Base-by-base conservation (phyloP, 2,797 vertebrate genomes). In the Acanthis flammea region DNA sequence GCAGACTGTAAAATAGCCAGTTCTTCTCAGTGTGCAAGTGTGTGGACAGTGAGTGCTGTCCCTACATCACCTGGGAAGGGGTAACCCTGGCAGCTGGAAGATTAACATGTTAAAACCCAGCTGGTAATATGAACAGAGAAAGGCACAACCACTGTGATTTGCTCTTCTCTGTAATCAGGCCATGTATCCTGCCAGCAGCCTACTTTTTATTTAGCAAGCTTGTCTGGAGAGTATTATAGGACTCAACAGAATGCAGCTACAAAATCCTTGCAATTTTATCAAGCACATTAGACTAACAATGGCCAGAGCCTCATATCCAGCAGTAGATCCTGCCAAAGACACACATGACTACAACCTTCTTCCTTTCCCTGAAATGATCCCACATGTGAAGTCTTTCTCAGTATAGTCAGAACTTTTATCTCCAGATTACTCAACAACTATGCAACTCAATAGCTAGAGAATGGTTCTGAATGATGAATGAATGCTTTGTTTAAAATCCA, bases 251-350 rank as follows among this genome's bases (percentile, higher is more conserved):
- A 74, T 62, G 66, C 88, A 94, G 75, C 72, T 91, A 61, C 76
- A 77, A 89, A 88, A 83, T 86, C 93, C 75, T n/a, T 65, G 33
- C 80, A 58, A 83, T 93, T 94, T 93, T 72, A 42, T 94, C 84
- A 83, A 62, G 65, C 30, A 19, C 47, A 35, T 92, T 86, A 88
- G 65, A 50, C 33, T 93, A 79, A 77, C 7, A 15, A 61, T 45
- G 33, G 42, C 12, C 33, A 65, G 35, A 91, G 31, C 65, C 4
- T 1, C 51, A 28, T 35, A 79, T 91, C 41, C 83, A 87, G 71
- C 47, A 74, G 76, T 19, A 73, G 76, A 19, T 90, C 39, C 58
- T 94, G 73, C 74, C 50, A 31, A 37, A 74, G 79, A 42, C 45
- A 88, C 15, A 8, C 42, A 33, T 3, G 35, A 82, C 37, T 71